Conservation (phyloP, 2,797 vertebrate species). For the Aldrovandia affinis region DNA sequence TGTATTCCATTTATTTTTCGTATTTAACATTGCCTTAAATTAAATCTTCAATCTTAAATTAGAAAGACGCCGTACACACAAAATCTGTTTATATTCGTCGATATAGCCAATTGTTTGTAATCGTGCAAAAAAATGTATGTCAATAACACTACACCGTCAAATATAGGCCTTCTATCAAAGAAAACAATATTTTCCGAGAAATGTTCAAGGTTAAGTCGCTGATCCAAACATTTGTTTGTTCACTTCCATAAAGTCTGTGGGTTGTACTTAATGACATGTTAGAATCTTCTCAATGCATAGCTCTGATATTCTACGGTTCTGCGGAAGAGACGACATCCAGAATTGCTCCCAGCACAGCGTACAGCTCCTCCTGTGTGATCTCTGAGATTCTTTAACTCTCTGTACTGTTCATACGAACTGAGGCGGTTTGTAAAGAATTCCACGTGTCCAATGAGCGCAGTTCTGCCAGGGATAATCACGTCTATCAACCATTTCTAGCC, state of each 20-base stretch:
- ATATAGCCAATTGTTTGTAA: too few species aligned
- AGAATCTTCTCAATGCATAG: not conserved
- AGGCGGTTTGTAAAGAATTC: slow-evolving; percentile 71
- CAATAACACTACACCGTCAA: too few species aligned
- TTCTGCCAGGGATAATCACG: slow-evolving; percentile 91
- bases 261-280: not conserved
- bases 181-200: not conserved
- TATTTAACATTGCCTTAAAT: too few species aligned
- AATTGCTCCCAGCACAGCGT: not conserved
- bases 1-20: too few species aligned
- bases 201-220: not conserved
- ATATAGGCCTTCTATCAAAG: not conserved
- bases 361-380: slow-evolving; percentile 24
- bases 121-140: too few species aligned
- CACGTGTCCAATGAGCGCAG: slow-evolving; percentile 83
- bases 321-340: too few species aligned
- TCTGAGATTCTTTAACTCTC: slow-evolving; percentile 54
- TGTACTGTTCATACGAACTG: slow-evolving; percentile 68
- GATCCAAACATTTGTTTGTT: not conserved
- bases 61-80: too few species aligned
- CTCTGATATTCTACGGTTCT: not conserved
- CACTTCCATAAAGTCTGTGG: not conserved
- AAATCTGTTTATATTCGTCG: too few species aligned
- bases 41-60: too few species aligned
- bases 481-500: slow-evolving; percentile 89